Base-by-base conservation (phyloP, 2,797 vertebrate species). In the Bothrops alternatus region DNA sequence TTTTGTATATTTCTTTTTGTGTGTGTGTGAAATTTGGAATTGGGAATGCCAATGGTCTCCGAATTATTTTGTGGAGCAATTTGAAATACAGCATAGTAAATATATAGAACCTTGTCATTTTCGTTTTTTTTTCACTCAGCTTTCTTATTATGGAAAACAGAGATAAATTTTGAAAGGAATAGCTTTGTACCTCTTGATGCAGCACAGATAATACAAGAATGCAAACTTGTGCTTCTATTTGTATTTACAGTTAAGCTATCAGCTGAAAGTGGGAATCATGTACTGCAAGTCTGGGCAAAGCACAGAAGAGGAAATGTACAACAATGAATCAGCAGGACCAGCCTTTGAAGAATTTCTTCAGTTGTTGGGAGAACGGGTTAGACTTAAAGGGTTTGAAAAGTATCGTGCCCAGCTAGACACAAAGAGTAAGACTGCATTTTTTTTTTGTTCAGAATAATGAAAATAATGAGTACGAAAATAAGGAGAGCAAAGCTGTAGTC, bases 291-390 rank as follows among this genome's bases (percentile, higher is more conserved):
- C 98, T 0, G 99, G 99, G 61, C 99, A 99, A 97, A 99, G 99
- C 98, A 99, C 99, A 0, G 99, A 99, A 95, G 99, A 99, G 93
- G 99, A 99, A 96, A 99, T 99, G 99, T 99, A 99, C 97, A 99
- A 99, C 96, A 99, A 99, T 23, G 99, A 99, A 96, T 97, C 93
- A 0, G 99, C 99, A 0, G 98, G 98, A 58, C 98, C 98, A 3
- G 99, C 99, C 93, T 98, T 99, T 91, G 99, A 99, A 95, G 99
- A 99, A 93, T 99, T 99, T 97, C 98, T 99, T 93, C 98, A 99
- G 93, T 98, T 99, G n/a, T 94, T 99, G 95, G 99, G 99, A 97
- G 99, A 99, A 95, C 98, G 98, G 28, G 98, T 99, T 96, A 98
- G 99, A 88, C 98, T 99, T 91, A 99, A 99, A 96, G 99, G 99